Evolutionary conservation across 2,113 vertebrate genomes (phyloP), one percentile per base, ranked within the genome.

Genomic region (Dicerorhinus sumatrensis): DNA sequence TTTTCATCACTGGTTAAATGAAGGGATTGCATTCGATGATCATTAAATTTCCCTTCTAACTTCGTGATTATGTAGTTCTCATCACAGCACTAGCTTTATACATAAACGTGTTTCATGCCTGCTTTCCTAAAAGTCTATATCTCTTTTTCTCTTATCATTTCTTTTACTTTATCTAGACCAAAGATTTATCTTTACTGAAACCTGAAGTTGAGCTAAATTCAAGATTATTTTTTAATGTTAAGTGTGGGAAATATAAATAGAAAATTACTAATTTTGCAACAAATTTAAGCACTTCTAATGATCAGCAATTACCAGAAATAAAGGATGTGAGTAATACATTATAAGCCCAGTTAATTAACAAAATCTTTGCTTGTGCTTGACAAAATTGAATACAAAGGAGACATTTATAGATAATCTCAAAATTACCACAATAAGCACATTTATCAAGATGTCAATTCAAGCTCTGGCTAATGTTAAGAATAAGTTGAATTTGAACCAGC

Each of bases 211-310:
- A 97, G 33, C 83, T 95, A 88, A 86, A 93, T 80, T 94, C 23
- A 87, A 94, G 46, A 27, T 94, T 96, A 92, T 89, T 70, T 92
- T 87, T 95, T 97, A 96, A 94, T 88, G 87, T 93, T 88, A 97
- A 93, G 89, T 76, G 56, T 70, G 69, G 25, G 67, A 95, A 51
- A 77, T 81, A 91, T 54, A 97, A 90, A 97, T 90, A 92, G 88
- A 92, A 96, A 97, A 90, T 95, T 94, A 95, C 72, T 94, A 96
- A 97, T 94, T 86, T 91, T 92, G 84, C 11, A 48, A 92, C 88
- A 95, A 97, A 95, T 93, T 96, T 95, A 96, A 97, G 85, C 16
- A 97, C 82, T 46, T 96, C 58, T 97, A 96, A 96, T 97, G 97
- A 97, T 96, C 62, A 88, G 84, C 80, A 97, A 97, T 97, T 96